Evolutionary conservation across 2,113 vertebrate genomes (phyloP).

Genomic region (Toxotes chatareus): DNA sequence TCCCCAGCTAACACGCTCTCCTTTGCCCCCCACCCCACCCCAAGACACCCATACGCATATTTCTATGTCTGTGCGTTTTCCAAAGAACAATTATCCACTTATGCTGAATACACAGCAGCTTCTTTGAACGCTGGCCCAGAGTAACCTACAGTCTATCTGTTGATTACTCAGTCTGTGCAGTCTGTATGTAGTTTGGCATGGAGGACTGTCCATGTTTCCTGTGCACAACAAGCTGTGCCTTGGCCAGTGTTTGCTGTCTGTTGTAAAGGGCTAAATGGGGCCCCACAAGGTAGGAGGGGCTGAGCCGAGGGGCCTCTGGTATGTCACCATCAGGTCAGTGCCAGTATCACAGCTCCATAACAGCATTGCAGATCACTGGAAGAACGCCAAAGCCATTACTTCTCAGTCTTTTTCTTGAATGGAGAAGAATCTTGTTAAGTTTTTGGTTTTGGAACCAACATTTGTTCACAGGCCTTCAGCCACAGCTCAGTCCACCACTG

Average conservation of each 20-base stretch:
- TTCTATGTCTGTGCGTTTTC: conserved; percentile 53
- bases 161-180: background rate
- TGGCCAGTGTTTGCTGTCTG: conserved; percentile 64
- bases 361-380: conserved; percentile 45
- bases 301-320: conserved; percentile 71
- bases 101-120: conserved; percentile 48
- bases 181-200: conserved; percentile 28
- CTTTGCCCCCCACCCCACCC: conserved; percentile 13
- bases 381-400: conserved; percentile 57
- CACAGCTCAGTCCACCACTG: conserved; percentile 2
- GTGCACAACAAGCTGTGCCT: conserved; percentile 58
- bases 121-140: conserved; percentile 40
- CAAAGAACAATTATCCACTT: conserved; percentile 61
- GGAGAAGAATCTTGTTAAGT: conserved; percentile 27
- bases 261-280: conserved; percentile 70
- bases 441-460: conserved; percentile 29
- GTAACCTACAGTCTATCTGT: conserved; percentile 35
- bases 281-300: conserved; percentile 68
- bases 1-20: conserved; percentile 23
- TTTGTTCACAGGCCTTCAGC: conserved; percentile 2
- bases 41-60: conserved; percentile 50
- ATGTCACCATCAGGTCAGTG: conserved; percentile 78
- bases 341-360: conserved; percentile 67
- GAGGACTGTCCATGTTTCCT: conserved; percentile 40
- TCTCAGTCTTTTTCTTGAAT: conserved; percentile 28